A percentile compares a stretch with the other conserved stretches of the same genome.
phyloP scores from a whole-genome alignment of 1,140 invertebrate genomes.

The Mya arenaria region DNA sequence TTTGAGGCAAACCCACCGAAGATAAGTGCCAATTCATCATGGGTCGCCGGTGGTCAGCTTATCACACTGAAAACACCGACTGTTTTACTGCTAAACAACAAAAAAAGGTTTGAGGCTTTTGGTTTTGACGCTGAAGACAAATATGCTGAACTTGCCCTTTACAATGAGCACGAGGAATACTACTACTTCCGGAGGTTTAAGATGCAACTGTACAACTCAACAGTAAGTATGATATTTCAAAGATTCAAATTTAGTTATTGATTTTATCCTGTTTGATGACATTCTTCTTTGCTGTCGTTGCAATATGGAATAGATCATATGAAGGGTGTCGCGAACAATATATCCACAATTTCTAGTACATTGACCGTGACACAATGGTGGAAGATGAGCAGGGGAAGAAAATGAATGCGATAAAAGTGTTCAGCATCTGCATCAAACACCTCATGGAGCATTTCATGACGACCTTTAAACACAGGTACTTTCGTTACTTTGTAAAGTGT shows the following conservation, averaged over 20 bases:
- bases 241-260: not conserved
- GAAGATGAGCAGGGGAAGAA: not conserved
- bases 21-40: slow-evolving; percentile 9
- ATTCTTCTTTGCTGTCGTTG: too few species aligned
- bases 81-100: not conserved
- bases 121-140: slow-evolving; percentile 27
- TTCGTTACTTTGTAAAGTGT: too few species aligned
- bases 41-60: slow-evolving; percentile 11
- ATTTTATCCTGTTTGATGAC: not conserved
- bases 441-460: slow-evolving; percentile 9
- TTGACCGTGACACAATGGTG: slow-evolving; percentile 18
- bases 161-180: not conserved
- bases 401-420: slow-evolving; percentile 18
- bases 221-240: not conserved
- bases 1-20: slow-evolving; percentile 14
- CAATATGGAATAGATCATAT: too few species aligned
- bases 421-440: slow-evolving; percentile 26
- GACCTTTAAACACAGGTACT: not conserved
- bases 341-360: not conserved
- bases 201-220: slow-evolving; percentile 17
- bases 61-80: slow-evolving; percentile 35
- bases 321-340: not conserved
- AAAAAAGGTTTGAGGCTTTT: slow-evolving; percentile 24
- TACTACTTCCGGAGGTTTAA: slow-evolving; percentile 48
- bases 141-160: slow-evolving; percentile 1